These are phyloP conservation scores for Hanleya hanleyi DNA, from an alignment of 2,888 invertebrate species.

Conservation along the genomic window DNA sequence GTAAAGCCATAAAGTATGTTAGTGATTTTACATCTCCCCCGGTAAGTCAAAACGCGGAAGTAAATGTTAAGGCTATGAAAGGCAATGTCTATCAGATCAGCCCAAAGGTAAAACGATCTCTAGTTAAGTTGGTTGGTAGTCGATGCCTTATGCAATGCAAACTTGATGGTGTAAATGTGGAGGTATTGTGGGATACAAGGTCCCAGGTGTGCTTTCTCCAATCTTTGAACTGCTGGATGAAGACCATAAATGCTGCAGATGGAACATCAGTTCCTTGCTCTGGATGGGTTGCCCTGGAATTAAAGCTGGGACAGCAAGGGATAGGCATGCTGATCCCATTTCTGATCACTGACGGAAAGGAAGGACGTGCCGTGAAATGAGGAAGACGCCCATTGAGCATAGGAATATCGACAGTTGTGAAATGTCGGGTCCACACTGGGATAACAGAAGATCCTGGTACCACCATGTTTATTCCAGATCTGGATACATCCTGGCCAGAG, in stretches of 20 bases:
- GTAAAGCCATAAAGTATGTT: background rate
- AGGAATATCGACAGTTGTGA: background rate
- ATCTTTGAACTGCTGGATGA: background rate
- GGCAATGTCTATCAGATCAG: background rate
- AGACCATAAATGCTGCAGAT: background rate
- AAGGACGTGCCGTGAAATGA: background rate
- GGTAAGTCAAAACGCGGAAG: background rate
- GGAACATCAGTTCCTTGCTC: background rate
- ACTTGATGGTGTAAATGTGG: background rate
- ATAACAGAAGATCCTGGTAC: background rate
- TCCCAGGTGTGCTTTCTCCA: background rate
- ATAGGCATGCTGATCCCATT: background rate
- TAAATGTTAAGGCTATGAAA: background rate
- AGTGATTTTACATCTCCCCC: background rate
- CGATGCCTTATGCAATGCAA: background rate
- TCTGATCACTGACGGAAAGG: background rate
- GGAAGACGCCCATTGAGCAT: background rate
- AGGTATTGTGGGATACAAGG: background rate
- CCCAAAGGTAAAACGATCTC: background rate
- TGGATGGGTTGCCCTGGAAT: background rate
- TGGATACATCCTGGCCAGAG: background rate
- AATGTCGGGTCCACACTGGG: background rate
- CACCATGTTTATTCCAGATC: background rate
- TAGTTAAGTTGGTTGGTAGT: background rate
- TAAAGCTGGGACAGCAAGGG: background rate